Evolutionary conservation across 2,888 invertebrate species (phyloP).

Genomic region (Branchellion lobata): DNA sequence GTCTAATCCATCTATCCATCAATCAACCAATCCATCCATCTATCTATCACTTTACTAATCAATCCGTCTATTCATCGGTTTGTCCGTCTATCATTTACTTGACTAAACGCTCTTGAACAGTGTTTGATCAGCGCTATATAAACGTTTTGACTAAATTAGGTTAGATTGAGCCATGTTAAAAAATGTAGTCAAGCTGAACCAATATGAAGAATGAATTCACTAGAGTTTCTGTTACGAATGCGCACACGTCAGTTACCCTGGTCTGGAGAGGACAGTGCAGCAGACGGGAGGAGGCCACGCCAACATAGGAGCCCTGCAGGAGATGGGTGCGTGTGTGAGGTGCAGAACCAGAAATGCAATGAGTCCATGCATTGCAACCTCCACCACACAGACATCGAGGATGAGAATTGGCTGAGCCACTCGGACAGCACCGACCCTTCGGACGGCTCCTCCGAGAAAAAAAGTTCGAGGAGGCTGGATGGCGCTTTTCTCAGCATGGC

Average conservation of each 20-base stretch:
- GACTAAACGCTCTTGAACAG: too few species aligned
- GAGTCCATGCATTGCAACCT: background rate
- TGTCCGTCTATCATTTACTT: too few species aligned
- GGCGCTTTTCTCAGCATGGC: slow-evolving; percentile 79
- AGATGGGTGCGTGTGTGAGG: slow-evolving; percentile 68
- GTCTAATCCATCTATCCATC: too few species aligned
- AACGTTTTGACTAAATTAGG: too few species aligned
- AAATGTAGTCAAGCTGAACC: too few species aligned
- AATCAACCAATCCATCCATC: too few species aligned
- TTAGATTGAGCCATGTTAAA: too few species aligned
- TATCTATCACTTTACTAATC: too few species aligned
- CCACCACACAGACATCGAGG: slow-evolving; percentile 59
- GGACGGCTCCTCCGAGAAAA: background rate
- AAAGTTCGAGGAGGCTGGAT: slow-evolving; percentile 59
- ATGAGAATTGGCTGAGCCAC: slow-evolving; percentile 56
- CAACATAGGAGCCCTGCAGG: slow-evolving; percentile 68
- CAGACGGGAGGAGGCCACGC: slow-evolving; percentile 65
- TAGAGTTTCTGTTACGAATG: too few species aligned
- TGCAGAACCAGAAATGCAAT: background rate
- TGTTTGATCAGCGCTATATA: too few species aligned
- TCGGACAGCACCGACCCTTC: background rate
- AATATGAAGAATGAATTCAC: too few species aligned
- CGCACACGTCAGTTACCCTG: slow-evolving; percentile 70
- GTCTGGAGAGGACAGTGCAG: slow-evolving; percentile 67
- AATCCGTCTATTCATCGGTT: too few species aligned